Percentiles rank a stretch among this genome's conserved stretches.
Evolutionary conservation across 2,113 vertebrate species (phyloP).

Genomic region (Corythornis madagascariensis): DNA sequence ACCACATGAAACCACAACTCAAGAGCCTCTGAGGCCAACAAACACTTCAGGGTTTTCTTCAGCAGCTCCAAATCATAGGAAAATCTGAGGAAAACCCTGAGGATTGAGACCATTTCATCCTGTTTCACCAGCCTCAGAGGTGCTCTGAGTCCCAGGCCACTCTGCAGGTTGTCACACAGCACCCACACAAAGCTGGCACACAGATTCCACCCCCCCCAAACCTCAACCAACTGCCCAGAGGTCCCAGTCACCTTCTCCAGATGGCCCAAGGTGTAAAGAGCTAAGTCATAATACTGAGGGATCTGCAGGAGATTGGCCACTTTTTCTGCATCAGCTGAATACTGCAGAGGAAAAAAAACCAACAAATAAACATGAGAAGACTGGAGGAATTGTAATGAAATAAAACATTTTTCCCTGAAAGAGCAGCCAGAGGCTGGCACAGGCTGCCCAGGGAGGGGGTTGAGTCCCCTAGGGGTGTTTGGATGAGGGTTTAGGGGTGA

Average conservation of each 20-base stretch:
- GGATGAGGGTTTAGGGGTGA: too few relatives aligned
- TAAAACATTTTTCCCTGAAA: too few relatives aligned
- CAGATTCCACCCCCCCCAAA: neutral
- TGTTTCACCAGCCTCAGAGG: neutral
- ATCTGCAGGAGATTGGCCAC: conserved; percentile 85
- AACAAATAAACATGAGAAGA: conserved; percentile 39
- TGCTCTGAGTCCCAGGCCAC: neutral
- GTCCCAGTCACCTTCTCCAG: conserved; percentile 71
- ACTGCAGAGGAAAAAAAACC: conserved; percentile 75
- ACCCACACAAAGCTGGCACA: too few relatives aligned
- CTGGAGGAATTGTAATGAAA: conserved; percentile 45
- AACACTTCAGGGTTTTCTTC: neutral
- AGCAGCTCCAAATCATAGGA: neutral
- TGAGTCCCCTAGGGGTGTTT: too few relatives aligned
- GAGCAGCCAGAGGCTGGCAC: too few relatives aligned
- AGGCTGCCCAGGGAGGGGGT: too few relatives aligned
- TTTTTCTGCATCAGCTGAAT: conserved; percentile 78
- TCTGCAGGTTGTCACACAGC: neutral
- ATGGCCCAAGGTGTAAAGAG: conserved; percentile 62
- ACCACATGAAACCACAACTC: neutral
- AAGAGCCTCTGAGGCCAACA: neutral
- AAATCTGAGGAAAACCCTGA: neutral
- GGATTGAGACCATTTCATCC: neutral
- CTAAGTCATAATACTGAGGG: conserved; percentile 84
- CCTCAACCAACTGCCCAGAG: neutral